A percentile compares a stretch with the other conserved stretches of the same genome.
Evolutionary conservation across 2,888 invertebrate genomes (phyloP).

Genomic region (Adineta ricciae): DNA sequence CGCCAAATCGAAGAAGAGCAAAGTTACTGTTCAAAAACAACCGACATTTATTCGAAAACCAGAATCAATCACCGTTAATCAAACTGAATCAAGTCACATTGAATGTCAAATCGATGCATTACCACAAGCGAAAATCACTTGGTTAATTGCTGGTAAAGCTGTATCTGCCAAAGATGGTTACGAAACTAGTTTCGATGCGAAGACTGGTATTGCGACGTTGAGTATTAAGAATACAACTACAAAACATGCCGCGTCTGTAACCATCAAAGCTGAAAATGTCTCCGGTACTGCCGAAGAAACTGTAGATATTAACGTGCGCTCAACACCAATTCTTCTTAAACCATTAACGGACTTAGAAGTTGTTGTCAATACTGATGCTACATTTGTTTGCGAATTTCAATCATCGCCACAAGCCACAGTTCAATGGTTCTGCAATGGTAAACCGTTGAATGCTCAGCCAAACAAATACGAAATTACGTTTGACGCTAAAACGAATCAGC

Average conservation of each 20-base stretch:
- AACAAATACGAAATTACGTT: background rate
- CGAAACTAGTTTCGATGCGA: background rate
- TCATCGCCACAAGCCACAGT: conserved; percentile 18
- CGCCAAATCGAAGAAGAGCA: background rate
- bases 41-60: conserved; percentile 20
- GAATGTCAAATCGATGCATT: conserved; percentile 25
- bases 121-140: conserved; percentile 27
- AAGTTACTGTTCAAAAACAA: background rate
- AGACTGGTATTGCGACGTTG: conserved; percentile 14
- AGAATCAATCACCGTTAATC: background rate
- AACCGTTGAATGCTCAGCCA: background rate
- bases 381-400: conserved; percentile 10
- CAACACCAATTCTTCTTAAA: conserved; percentile 31
- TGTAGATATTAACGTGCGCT: conserved; percentile 18
- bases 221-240: background rate
- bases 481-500: conserved; percentile 56
- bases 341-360: background rate
- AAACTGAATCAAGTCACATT: background rate
- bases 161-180: background rate
- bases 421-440: conserved; percentile 25
- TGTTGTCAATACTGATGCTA: background rate
- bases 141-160: conserved; percentile 45
- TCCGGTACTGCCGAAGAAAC: conserved; percentile 30
- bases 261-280: conserved; percentile 25
- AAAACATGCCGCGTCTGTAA: conserved; percentile 11